phyloP scores from a whole-genome alignment of 2,797 vertebrate genomes.

The Liasis olivaceus region DNA sequence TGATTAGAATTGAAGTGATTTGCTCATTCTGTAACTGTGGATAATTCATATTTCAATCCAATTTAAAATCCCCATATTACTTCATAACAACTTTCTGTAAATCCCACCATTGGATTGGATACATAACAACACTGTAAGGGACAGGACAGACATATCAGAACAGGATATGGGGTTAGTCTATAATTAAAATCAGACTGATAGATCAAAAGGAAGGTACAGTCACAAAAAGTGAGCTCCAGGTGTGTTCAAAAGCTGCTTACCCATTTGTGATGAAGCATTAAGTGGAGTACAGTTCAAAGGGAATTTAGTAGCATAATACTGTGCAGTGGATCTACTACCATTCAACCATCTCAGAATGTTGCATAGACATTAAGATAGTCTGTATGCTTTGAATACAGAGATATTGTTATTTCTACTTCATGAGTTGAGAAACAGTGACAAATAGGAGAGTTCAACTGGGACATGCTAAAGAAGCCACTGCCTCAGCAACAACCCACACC shows the following conservation, averaged over 20 bases:
- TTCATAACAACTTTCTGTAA: background rate
- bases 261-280: slow-evolving; percentile 12
- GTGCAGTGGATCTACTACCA: background rate
- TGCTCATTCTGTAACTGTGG: background rate
- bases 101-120: background rate
- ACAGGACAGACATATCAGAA: slow-evolving; percentile 11
- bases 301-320: background rate
- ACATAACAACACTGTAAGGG: background rate
- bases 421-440: background rate
- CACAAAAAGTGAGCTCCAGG: slow-evolving; percentile 15
- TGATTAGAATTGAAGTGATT: background rate
- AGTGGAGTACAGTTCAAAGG: background rate
- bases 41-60: background rate
- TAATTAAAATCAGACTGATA: slow-evolving; percentile 20
- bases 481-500: background rate
- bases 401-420: background rate
- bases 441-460: background rate
- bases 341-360: background rate
- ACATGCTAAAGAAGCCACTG: background rate
- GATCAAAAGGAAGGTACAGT: slow-evolving; percentile 10
- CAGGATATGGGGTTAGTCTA: background rate
- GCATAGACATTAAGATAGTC: background rate
- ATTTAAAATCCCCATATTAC: background rate
- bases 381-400: background rate
- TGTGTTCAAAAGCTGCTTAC: slow-evolving; percentile 15